Evolutionary conservation across 2,797 vertebrate genomes (phyloP), one percentile per base, ranked within the genome.

Genomic region (Chelmon rostratus): DNA sequence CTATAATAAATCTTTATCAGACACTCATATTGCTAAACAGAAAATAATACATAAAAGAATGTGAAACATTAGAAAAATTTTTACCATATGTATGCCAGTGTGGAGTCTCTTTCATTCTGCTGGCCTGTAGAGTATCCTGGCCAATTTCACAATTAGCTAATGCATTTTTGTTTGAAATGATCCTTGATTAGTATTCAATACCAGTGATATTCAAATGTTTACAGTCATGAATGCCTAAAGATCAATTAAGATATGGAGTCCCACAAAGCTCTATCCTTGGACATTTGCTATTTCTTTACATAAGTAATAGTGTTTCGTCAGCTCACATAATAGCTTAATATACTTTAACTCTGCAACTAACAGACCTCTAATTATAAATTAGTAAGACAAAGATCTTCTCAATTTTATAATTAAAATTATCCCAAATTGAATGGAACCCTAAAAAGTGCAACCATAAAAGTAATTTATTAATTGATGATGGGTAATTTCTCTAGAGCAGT

Each of bases 201-300:
- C 57, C 3, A 2, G 28, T 44, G 13, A 53, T 19, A 67, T 68
- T 67, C 15, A 18, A 52, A 21, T 54, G 12, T 54, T 13, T 53
- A n/a, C n/a, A n/a, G n/a, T 31, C 10, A 19, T 6, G 5, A 8
- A 25, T 61, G 6, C 7, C 21, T 50, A 15, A 42, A 38, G 5
- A 59, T 50, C 10, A 38, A 7, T 37, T 19, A 37, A 31, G 9
- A 13, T 38, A 40, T 40, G 35, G 46, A 31, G 47, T 72, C 72
- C 69, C 12, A 21, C 70, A 42, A 63, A 12, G 38, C 19, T 63
- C 37, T 12, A 42, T 42, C 33, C 13, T 16, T 63, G 70, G 49
- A 42, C 25, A 23, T 71, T 49, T 61, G 6, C 18, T 19, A 11
- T 70, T 68, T 33, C 16, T 68, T 18, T 15, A 42, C 42, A 42